A percentile compares a stretch with the other conserved stretches of the same genome.
Conservation (phyloP, 2,113 vertebrate genomes). For the Oophaga pumilio region DNA sequence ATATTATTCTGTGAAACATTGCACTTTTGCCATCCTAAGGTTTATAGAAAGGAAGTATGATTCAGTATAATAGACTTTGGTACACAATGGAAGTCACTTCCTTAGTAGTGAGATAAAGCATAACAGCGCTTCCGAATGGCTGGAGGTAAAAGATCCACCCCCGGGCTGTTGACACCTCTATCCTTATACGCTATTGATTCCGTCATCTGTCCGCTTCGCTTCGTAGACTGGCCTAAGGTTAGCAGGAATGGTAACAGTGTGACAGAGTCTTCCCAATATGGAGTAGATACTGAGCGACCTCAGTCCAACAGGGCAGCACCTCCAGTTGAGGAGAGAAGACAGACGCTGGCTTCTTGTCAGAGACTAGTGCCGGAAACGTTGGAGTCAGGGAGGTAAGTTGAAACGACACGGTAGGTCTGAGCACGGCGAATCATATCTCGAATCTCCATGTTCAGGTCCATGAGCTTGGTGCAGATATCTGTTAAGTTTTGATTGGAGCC, state of each 20-base stretch:
- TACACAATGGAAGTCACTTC: slow-evolving; percentile 80
- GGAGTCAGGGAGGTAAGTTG: slow-evolving; percentile 89
- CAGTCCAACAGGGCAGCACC: slow-evolving; percentile 78
- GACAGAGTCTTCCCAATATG: slow-evolving; percentile 84
- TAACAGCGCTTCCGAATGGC: slow-evolving; percentile 74
- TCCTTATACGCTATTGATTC: slow-evolving; percentile 80
- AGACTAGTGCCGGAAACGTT: slow-evolving; percentile 88
- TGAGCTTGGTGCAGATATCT: slow-evolving; percentile 87
- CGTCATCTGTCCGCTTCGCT: slow-evolving; percentile 75
- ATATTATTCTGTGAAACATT: slow-evolving; percentile 81
- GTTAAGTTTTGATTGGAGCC: slow-evolving; percentile 93
- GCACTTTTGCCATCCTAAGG: slow-evolving; percentile 88
- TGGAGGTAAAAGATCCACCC: slow-evolving; percentile 65
- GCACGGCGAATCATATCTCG: slow-evolving; percentile 89
- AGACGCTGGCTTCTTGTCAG: slow-evolving; percentile 81
- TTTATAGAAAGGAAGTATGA: slow-evolving; percentile 74
- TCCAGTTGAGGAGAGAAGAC: slow-evolving; percentile 73
- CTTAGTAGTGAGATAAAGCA: slow-evolving; percentile 78
- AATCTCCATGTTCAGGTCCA: slow-evolving; percentile 92
- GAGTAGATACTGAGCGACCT: slow-evolving; percentile 75
- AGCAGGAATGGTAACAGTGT: slow-evolving; percentile 78
- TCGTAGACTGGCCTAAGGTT: slow-evolving; percentile 79
- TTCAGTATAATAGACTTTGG: slow-evolving; percentile 83
- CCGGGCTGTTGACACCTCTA: slow-evolving; percentile 62
- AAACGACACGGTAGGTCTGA: slow-evolving; percentile 85